Conservation (phyloP, 2,113 vertebrate species). For the Pogona vitticeps region DNA sequence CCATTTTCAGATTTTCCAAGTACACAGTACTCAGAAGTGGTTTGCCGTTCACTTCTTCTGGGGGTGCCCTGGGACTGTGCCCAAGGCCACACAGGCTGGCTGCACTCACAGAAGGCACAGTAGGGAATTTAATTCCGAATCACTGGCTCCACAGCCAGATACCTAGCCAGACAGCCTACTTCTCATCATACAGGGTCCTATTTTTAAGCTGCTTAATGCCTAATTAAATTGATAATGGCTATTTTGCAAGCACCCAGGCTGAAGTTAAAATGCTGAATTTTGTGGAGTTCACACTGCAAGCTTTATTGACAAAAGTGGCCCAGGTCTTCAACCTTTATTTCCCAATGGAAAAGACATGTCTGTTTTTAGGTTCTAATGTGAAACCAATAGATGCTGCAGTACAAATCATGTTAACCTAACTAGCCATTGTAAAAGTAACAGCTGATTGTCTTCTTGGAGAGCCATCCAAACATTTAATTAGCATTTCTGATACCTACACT, state of each 20-base stretch:
- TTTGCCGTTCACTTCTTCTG: too few relatives aligned
- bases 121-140: too few relatives aligned
- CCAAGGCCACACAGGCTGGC: too few relatives aligned
- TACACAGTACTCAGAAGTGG: too few relatives aligned
- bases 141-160: too few relatives aligned
- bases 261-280: constrained; percentile 18
- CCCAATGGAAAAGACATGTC: constrained; percentile 8
- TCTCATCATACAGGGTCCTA: constrained; percentile 5
- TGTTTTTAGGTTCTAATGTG: constrained; percentile 4
- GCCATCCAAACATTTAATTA: constrained; percentile 1
- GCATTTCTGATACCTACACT: not conserved
- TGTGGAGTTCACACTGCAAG: constrained; percentile 11
- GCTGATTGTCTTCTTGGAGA: too few relatives aligned
- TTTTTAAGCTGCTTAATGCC: constrained; percentile 31
- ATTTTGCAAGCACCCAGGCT: constrained; percentile 22
- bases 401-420: constrained; percentile 20
- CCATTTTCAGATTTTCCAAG: too few relatives aligned
- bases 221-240: constrained; percentile 21
- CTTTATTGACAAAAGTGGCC: not conserved
- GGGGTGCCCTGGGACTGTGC: too few relatives aligned
- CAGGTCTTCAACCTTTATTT: not conserved
- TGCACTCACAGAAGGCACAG: too few relatives aligned
- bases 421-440: constrained; percentile 8
- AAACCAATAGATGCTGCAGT: constrained; percentile 1
- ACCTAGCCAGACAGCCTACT: not conserved